Evolutionary conservation across 2,888 invertebrate species (phyloP).

Genomic region (Melipona bicolor): DNA sequence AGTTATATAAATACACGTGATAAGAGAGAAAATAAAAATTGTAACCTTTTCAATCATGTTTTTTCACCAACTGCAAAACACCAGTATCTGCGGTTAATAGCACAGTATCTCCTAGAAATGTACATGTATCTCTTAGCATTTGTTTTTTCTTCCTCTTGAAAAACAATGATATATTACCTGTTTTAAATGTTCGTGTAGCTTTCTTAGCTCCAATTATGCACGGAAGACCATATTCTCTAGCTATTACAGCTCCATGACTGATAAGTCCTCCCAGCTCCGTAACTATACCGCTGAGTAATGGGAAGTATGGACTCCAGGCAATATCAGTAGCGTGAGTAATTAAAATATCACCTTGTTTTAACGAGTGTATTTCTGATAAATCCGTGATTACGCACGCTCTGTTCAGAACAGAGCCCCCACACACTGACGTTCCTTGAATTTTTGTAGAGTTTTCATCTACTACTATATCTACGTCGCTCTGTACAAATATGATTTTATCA

Average conservation of each 20-base stretch:
- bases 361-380: slow-evolving; percentile 86
- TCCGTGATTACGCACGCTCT: slow-evolving; percentile 90
- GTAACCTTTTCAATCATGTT: slow-evolving; percentile 21
- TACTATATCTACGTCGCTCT: slow-evolving; percentile 26
- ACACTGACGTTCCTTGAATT: slow-evolving; percentile 89
- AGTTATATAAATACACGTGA: slow-evolving; percentile 21
- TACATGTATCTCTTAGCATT: not conserved
- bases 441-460: slow-evolving; percentile 13
- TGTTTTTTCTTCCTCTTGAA: not conserved
- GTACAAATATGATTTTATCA: not conserved
- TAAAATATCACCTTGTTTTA: slow-evolving; percentile 88
- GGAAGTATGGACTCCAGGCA: slow-evolving; percentile 94
- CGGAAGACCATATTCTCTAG: slow-evolving; percentile 93
- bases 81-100: slow-evolving; percentile 67
- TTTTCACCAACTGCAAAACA: slow-evolving; percentile 63
- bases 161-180: slow-evolving; percentile 84
- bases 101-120: slow-evolving; percentile 69
- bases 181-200: slow-evolving; percentile 88
- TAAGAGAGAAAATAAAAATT: slow-evolving; percentile 33
- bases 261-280: slow-evolving; percentile 93
- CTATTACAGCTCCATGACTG: slow-evolving; percentile 94
- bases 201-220: slow-evolving; percentile 91
- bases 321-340: slow-evolving; percentile 92
- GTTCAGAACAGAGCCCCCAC: slow-evolving; percentile 88
- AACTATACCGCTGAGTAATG: slow-evolving; percentile 90